Evolutionary conservation across 2,888 invertebrate species (phyloP).

Genomic region (Rhamnusium bicolor): DNA sequence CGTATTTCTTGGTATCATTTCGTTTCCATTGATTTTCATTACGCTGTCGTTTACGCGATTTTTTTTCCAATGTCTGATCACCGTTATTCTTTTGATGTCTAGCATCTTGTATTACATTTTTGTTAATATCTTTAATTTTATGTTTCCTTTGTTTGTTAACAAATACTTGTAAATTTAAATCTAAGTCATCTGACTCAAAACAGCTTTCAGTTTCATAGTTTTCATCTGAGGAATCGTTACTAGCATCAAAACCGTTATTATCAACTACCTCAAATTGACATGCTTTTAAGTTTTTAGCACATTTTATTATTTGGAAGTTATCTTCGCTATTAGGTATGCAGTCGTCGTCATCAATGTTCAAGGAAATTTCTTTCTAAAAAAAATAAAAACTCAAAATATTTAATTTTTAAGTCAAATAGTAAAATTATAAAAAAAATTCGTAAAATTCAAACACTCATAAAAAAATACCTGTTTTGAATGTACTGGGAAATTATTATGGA

Average conservation of each 20-base stretch:
- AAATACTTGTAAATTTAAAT: neutral
- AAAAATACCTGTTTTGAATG: too few relatives aligned
- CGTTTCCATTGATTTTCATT: neutral
- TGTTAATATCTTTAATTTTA: neutral
- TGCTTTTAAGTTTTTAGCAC: neutral
- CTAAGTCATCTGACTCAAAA: neutral
- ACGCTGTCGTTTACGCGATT: neutral
- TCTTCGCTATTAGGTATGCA: too few relatives aligned
- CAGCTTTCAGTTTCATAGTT: conserved; percentile 5
- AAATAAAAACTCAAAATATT: too few relatives aligned
- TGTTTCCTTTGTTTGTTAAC: neutral
- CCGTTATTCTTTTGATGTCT: neutral
- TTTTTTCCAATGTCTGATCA: neutral
- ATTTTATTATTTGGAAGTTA: too few relatives aligned
- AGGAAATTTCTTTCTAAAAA: too few relatives aligned
- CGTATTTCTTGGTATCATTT: neutral
- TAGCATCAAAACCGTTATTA: neutral
- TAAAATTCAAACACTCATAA: too few relatives aligned
- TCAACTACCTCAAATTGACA: neutral
- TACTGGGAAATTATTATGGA: too few relatives aligned
- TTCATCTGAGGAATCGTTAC: neutral
- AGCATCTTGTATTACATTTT: neutral
- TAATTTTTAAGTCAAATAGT: too few relatives aligned
- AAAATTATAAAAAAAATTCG: too few relatives aligned
- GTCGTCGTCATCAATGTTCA: too few relatives aligned